Evolutionary conservation across 2,797 vertebrate genomes (phyloP).

Genomic region (Intellagama lesueurii): DNA sequence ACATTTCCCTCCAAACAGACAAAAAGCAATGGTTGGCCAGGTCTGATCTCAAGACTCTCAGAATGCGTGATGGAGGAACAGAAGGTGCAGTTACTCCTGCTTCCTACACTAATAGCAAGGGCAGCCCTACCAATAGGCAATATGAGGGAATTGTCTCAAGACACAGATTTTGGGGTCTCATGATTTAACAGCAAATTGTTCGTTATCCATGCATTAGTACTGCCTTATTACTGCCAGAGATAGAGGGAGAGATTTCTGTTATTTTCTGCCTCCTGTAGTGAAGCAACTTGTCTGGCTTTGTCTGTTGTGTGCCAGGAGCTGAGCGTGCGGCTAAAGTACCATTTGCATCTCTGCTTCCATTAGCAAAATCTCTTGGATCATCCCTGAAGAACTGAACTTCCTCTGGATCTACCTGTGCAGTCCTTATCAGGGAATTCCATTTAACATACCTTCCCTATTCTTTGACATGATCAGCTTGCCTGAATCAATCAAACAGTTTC

Average conservation of each 20-base stretch:
- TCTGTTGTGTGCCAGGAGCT: neutral
- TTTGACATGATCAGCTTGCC: neutral
- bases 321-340: neutral
- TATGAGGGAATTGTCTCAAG: neutral
- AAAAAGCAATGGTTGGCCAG: neutral
- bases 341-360: neutral
- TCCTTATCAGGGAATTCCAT: neutral
- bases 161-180: neutral
- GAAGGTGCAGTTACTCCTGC: neutral
- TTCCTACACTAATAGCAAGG: neutral
- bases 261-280: neutral
- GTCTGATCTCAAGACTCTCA: neutral
- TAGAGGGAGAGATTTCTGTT: neutral
- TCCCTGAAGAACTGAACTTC: neutral
- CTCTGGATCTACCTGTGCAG: neutral
- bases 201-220: neutral
- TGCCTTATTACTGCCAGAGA: neutral
- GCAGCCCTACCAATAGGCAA: neutral
- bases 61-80: neutral
- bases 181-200: neutral
- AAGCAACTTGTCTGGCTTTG: neutral
- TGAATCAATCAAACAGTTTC: neutral
- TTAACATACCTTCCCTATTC: neutral
- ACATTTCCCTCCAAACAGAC: no score
- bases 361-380: neutral